Conservation (phyloP, 2,113 vertebrate genomes). For the Archocentrus centrarchus region DNA sequence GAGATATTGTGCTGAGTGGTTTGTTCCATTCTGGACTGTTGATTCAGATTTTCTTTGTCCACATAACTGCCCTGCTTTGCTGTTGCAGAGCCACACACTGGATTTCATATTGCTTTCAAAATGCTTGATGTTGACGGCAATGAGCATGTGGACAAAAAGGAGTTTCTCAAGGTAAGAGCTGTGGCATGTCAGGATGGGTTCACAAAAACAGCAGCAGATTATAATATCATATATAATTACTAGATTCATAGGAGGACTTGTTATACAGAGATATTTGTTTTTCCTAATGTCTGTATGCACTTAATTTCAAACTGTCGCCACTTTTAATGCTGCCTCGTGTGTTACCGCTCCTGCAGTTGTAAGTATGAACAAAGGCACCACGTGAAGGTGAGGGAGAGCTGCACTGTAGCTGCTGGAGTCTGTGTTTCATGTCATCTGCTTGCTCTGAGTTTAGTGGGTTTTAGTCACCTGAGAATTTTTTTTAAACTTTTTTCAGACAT, state of each 20-base stretch:
- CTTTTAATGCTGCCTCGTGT: slow-evolving; percentile 65
- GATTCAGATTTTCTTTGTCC: not conserved
- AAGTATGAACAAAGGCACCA: slow-evolving; percentile 45
- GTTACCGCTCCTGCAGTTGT: slow-evolving; percentile 32
- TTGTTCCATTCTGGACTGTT: not conserved
- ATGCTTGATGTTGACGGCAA: slow-evolving; percentile 97
- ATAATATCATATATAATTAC: not conserved
- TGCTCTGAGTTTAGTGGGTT: slow-evolving; percentile 21
- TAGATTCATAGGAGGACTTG: not conserved
- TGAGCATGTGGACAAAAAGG: slow-evolving; percentile 94
- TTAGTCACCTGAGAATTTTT: not conserved
- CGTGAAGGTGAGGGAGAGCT: slow-evolving; percentile 62
- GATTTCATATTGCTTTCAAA: slow-evolving; percentile 97
- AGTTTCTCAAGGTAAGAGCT: slow-evolving; percentile 91
- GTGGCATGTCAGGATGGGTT: not conserved
- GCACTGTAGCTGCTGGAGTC: not conserved
- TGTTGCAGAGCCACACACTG: slow-evolving; percentile 90
- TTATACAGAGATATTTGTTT: not conserved
- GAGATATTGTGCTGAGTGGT: not conserved
- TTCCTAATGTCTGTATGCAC: slow-evolving; percentile 6
- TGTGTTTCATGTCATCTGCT: slow-evolving; percentile 34
- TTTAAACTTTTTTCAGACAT: not conserved
- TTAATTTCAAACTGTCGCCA: slow-evolving; percentile 36
- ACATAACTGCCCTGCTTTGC: slow-evolving; percentile 17
- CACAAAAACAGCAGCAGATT: not conserved